These are phyloP conservation scores for Myodes glareolus DNA, from an alignment of 2,113 vertebrate species.

Conservation along the genomic window DNA sequence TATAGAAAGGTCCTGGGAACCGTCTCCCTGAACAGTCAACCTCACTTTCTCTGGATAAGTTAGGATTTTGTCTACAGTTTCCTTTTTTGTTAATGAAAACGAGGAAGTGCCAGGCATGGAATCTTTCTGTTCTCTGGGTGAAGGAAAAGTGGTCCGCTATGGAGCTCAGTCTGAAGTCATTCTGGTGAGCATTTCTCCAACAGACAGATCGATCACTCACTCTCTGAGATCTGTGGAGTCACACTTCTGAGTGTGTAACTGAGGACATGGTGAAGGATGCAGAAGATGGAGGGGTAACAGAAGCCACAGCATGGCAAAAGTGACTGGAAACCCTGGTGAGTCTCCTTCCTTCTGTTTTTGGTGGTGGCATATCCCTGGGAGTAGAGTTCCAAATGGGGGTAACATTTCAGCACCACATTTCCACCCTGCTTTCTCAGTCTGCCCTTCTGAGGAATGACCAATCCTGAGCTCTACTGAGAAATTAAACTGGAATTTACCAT, in stretches of 20 bases:
- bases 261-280: conserved; percentile 63
- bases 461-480: conserved; percentile 65
- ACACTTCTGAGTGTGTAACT: conserved; percentile 73
- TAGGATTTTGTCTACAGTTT: neutral
- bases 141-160: neutral
- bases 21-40: neutral
- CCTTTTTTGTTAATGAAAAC: conserved; percentile 14
- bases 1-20: too few relatives aligned
- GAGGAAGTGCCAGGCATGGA: neutral
- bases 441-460: conserved; percentile 54
- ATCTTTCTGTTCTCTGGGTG: neutral
- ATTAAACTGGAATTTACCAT: conserved; percentile 78
- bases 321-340: conserved; percentile 68
- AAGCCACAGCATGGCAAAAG: conserved; percentile 73
- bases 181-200: neutral
- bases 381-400: conserved; percentile 75
- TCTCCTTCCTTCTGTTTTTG: conserved; percentile 61
- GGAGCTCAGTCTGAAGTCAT: conserved; percentile 16
- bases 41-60: neutral
- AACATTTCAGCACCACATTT: conserved; percentile 29
- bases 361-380: conserved; percentile 59
- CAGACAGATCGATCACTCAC: conserved; percentile 65
- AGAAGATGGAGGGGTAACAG: conserved; percentile 74
- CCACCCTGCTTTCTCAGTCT: conserved; percentile 12
- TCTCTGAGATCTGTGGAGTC: conserved; percentile 69